Base-by-base conservation (phyloP, 2,888 invertebrate species). In the Agrochola macilenta region DNA sequence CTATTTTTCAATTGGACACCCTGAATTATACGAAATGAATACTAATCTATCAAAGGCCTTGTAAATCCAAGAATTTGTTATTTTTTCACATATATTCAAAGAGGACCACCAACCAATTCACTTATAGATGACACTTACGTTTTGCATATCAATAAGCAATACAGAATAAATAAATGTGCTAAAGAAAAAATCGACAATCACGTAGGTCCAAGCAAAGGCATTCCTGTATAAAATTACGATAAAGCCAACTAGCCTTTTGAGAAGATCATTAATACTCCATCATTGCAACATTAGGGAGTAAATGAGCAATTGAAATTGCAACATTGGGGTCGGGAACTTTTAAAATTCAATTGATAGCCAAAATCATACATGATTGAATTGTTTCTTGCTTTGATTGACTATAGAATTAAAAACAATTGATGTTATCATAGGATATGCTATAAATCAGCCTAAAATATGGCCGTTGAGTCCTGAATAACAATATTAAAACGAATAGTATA, bases 291-390 rank as follows among this genome's bases (percentile, higher is more conserved):
- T 88, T 89, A 81, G 63, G 35, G 61, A 39, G 39, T 74, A 76
- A 87, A 85, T 78, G 57, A 83, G 74, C 80, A 71, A 87, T 87
- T 79, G 66, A 74, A 69, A 79, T 77, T 69, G 69, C 84, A 78
- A 76, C 61, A 81, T 80, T 64, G 49, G 49, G 78, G 39, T 46
- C 23, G 26, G 68, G 54, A 68, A 82, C 64, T 76, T 78, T 89
- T 88, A 85, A 77, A 81, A 88, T 89, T 87, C 89, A 82, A 58
- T 71, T 58, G 81, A 77, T 78, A 78, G 57, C 74, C 79, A 71
- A 83, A 74, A 75, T 71, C 9, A 63, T 70, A 84, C 82, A 87
- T 88, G 89, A 77, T 74, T 79, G 80, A 70, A 87, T 87, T 79
- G 82, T 82, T 65, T 79, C 77, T 78, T 46, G 87, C 80, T 78